These are phyloP conservation scores for Athrips mouffetella DNA, from an alignment of 2,888 invertebrate genomes.

Conservation along the genomic window DNA sequence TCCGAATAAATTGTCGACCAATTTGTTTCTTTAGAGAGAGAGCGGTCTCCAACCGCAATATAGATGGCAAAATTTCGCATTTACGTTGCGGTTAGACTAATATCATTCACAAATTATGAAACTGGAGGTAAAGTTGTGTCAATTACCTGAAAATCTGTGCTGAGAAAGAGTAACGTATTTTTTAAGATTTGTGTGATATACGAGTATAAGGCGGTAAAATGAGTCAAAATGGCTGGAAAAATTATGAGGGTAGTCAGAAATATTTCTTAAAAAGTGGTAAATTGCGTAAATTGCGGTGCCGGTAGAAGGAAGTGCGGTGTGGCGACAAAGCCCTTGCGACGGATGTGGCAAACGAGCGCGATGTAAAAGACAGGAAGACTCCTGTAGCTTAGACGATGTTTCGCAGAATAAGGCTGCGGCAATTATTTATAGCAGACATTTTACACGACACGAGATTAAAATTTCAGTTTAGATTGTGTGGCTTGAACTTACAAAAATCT, in stretches of 20 bases:
- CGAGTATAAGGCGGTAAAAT: background rate
- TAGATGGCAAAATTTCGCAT: background rate
- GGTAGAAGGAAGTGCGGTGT: constrained; percentile 28
- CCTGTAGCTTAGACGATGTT: background rate
- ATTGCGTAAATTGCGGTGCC: constrained; percentile 15
- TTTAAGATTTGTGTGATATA: too few relatives aligned
- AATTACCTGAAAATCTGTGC: too few relatives aligned
- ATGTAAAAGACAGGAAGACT: background rate
- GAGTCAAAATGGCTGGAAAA: constrained; percentile 4
- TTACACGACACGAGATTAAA: too few relatives aligned
- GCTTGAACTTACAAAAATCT: too few relatives aligned
- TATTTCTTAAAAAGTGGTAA: constrained; percentile 14
- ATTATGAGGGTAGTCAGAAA: constrained; percentile 5
- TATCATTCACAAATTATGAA: too few relatives aligned
- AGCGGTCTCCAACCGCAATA: background rate
- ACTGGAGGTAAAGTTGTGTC: too few relatives aligned
- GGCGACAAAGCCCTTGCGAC: constrained; percentile 29
- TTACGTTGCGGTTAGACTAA: background rate
- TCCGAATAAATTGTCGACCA: background rate
- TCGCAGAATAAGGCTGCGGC: too few relatives aligned
- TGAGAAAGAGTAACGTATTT: too few relatives aligned
- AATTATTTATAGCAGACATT: too few relatives aligned
- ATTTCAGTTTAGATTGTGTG: too few relatives aligned
- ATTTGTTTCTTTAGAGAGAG: constrained; percentile 1
- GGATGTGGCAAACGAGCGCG: constrained; percentile 38